Evolutionary conservation across 1,140 invertebrate species (phyloP).

Genomic region (Habropoda laboriosa): DNA sequence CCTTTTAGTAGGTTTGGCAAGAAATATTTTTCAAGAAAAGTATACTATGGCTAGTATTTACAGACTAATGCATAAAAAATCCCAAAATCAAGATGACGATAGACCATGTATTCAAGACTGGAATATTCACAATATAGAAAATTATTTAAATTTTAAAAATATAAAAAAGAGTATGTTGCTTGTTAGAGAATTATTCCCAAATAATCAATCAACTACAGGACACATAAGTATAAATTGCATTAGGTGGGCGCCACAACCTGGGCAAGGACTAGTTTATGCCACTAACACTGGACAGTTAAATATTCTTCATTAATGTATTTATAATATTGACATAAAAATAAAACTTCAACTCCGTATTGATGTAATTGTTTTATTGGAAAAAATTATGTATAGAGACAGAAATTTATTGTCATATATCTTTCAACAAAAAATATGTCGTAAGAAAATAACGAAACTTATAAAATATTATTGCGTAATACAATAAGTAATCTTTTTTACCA

Average conservation of each 20-base stretch:
- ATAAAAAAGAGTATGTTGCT: conserved; percentile 81
- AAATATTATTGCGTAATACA: no score
- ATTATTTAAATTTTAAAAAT: conserved; percentile 58
- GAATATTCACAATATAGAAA: conserved; percentile 51
- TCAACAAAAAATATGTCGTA: background rate
- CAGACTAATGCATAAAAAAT: conserved; percentile 78
- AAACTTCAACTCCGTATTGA: conserved; percentile 18
- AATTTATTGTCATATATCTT: background rate
- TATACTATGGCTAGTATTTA: conserved; percentile 87
- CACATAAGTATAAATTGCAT: conserved; percentile 91
- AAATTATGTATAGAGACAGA: background rate
- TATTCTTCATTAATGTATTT: conserved; percentile 82
- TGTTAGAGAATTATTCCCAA: conserved; percentile 85
- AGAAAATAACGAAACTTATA: background rate
- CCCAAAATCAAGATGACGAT: conserved; percentile 42
- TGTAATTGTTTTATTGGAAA: background rate
- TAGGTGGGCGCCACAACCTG: conserved; percentile 90
- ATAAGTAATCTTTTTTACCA: no score
- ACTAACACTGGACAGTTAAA: conserved; percentile 92
- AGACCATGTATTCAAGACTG: conserved; percentile 50
- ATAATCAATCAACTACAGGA: conserved; percentile 82
- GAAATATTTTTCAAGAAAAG: conserved; percentile 80
- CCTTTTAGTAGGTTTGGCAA: conserved; percentile 89
- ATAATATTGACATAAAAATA: conserved; percentile 24
- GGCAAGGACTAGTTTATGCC: conserved; percentile 92